Base-by-base conservation (phyloP, 1,140 invertebrate genomes). In the Cheumatopsyche charites region DNA sequence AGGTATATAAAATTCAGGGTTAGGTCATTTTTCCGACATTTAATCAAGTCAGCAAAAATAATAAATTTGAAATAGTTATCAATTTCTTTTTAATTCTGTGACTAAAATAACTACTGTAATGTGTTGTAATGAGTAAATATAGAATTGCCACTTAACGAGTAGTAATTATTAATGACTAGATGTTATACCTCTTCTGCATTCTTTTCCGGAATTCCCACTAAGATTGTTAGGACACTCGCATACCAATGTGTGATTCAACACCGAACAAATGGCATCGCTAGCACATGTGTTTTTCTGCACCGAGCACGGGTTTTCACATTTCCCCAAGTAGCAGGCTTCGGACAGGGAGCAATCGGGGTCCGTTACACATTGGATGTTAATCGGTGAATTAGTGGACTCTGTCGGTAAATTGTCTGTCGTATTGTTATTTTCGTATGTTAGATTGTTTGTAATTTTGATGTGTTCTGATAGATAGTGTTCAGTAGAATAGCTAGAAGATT, bases 281-380 rank as follows among this genome's bases (percentile, higher is more conserved):
- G 89, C 90, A 81, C 92, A 94, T 62, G 87, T 87, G 67, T 86
- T 88, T 61, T 78, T 81, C 75, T 78, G 69, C 72, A 79, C 80
- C 76, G 86, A 80, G 79, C 92, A 94, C 72, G 90, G 90, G 82
- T 92, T 89, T 80, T 88, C 83, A 79, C 92, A 94, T 80, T 88
- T 88, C 78, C 87, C 88, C 77, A 84, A 85, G 67, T 89, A 83
- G 80, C 91, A 93, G 62, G 88, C 86, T 77, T 88, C 86, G 67
- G 87, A 86, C 77, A 85, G 86, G 6, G 86, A 81, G 79, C 92
- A 93, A 77, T 93, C 89, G 62, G 83, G 86, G 78, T 90, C 88
- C 55, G 84, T 82, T 72, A 88, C 84, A 83, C 90, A 92, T 74
- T 81, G 76, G 23, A 70, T 77, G 72, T 78, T 80, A 75, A 78